phyloP scores from a whole-genome alignment of 2,888 invertebrate species.

The Heliconius erato region DNA sequence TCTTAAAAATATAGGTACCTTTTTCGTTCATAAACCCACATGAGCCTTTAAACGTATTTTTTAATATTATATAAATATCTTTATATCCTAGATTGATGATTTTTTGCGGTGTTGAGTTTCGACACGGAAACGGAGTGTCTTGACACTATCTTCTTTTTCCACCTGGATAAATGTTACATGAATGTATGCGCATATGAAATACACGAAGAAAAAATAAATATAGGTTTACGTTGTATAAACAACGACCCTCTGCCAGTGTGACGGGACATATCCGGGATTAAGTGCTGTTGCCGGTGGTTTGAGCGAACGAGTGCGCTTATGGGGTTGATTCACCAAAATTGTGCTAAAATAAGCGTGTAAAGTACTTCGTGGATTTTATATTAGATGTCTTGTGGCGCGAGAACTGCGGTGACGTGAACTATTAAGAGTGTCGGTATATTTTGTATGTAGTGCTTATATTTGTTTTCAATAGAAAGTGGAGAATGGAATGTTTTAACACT shows the following conservation, averaged over 20 bases:
- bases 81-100: no score
- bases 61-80: no score
- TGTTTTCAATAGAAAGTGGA: background rate
- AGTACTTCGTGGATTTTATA: constrained; percentile 46
- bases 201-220: background rate
- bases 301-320: constrained; percentile 36
- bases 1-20: no score
- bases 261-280: background rate
- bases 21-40: no score
- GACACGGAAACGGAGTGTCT: background rate
- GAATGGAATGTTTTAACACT: background rate
- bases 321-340: constrained; percentile 45
- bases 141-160: background rate
- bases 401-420: background rate
- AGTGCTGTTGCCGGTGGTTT: constrained; percentile 43
- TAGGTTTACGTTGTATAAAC: background rate
- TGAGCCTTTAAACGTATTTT: no score
- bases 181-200: background rate
- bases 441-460: background rate
- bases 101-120: background rate
- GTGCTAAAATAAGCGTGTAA: constrained; percentile 50
- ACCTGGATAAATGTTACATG: background rate
- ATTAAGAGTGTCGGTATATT: background rate
- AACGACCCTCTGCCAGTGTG: background rate
- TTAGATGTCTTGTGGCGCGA: constrained; percentile 34